A percentile compares a stretch with the other conserved stretches of the same genome.
These are phyloP conservation scores for Myopa testacea DNA, from an alignment of 2,888 invertebrate species.

Conservation along the genomic window DNA sequence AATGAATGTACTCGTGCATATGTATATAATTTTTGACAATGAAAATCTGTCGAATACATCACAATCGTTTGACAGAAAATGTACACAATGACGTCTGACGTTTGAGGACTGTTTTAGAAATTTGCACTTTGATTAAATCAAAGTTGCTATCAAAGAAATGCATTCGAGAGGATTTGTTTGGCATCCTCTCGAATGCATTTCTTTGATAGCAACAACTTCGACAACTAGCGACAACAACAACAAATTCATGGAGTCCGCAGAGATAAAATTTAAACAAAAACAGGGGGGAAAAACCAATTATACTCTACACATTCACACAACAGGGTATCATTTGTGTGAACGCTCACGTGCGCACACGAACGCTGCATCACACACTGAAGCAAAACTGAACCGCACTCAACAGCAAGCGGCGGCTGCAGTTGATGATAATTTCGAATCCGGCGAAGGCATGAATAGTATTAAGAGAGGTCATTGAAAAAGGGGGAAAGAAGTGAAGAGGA, in stretches of 20 bases:
- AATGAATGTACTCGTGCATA: no score
- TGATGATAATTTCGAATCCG: neutral
- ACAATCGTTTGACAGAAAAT: no score
- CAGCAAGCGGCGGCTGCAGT: neutral
- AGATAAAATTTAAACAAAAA: neutral
- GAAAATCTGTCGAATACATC: no score
- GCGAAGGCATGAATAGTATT: neutral
- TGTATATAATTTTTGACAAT: no score
- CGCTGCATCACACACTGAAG: neutral
- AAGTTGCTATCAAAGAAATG: no score
- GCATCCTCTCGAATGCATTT: neutral
- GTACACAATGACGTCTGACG: no score
- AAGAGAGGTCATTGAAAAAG: neutral
- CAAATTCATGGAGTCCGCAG: neutral
- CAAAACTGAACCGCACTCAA: neutral
- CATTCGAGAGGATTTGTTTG: neutral
- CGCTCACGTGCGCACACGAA: neutral
- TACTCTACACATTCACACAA: neutral
- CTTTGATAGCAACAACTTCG: neutral
- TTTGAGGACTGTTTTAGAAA: no score
- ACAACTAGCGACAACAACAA: neutral
- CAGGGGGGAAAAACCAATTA: neutral
- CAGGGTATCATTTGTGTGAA: neutral
- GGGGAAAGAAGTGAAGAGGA: neutral
- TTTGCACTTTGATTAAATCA: no score